Evolutionary conservation across 2,888 invertebrate genomes (phyloP).

Genomic region (Xestia xanthographa): DNA sequence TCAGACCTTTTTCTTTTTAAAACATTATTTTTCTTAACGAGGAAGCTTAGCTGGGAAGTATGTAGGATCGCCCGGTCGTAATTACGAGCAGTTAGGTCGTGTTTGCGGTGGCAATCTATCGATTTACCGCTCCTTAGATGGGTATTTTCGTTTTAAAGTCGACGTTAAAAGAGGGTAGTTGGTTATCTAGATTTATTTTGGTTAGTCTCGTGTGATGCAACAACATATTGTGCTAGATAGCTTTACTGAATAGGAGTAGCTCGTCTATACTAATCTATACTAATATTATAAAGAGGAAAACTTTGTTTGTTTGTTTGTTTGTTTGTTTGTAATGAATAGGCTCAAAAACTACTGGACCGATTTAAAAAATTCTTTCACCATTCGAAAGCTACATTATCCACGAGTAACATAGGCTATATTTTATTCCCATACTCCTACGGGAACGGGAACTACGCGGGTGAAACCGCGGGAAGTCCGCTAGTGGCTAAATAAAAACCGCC

Average conservation of each 20-base stretch:
- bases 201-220: conserved; percentile 20
- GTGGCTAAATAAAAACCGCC: too few relatives aligned
- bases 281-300: too few relatives aligned
- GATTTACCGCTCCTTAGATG: conserved; percentile 50
- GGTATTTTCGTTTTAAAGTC: conserved; percentile 61
- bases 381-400: too few relatives aligned
- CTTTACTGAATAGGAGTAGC: background rate
- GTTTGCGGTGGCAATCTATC: conserved; percentile 57
- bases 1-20: conserved; percentile 39
- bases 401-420: too few relatives aligned
- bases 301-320: too few relatives aligned
- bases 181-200: conserved; percentile 47
- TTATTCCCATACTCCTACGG: too few relatives aligned
- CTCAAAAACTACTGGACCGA: too few relatives aligned
- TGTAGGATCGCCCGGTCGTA: conserved; percentile 53
- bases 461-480: too few relatives aligned
- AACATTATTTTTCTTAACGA: conserved; percentile 66
- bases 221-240: conserved; percentile 5
- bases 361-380: too few relatives aligned
- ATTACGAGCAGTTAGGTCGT: conserved; percentile 49
- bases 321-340: too few relatives aligned
- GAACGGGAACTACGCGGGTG: too few relatives aligned
- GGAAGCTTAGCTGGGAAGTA: conserved; percentile 47
- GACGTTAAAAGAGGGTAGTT: conserved; percentile 46
- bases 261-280: too few relatives aligned